phyloP scores from a whole-genome alignment of 2,888 invertebrate genomes.

The Torymus aiolomorphi region DNA sequence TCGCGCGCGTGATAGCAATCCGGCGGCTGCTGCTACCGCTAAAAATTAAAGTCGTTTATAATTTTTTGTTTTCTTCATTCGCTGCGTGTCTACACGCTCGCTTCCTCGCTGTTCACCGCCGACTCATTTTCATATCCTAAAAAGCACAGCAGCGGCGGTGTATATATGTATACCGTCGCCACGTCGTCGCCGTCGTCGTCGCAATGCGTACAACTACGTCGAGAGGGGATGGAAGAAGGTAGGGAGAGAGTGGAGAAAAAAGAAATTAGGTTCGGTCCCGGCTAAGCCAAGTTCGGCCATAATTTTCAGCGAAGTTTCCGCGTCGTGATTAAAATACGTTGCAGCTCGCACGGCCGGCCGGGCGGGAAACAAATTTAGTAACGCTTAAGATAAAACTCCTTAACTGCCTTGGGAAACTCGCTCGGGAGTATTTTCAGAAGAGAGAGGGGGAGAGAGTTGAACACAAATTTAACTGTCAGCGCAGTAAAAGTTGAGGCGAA shows the following conservation, averaged over 20 bases:
- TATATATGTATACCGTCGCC: too few species aligned
- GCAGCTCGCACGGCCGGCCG: neutral
- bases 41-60: too few species aligned
- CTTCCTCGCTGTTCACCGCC: too few species aligned
- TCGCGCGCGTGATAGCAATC: too few species aligned
- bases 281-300: slow-evolving; percentile 27
- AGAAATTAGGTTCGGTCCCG: slow-evolving; percentile 11
- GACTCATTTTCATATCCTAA: too few species aligned
- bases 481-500: neutral
- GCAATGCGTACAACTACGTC: too few species aligned
- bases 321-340: slow-evolving; percentile 50
- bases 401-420: slow-evolving; percentile 9
- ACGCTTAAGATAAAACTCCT: slow-evolving; percentile 43
- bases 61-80: too few species aligned
- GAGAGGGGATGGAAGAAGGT: too few species aligned
- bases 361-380: slow-evolving; percentile 47
- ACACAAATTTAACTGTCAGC: slow-evolving; percentile 33
- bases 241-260: slow-evolving; percentile 1
- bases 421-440: slow-evolving; percentile 14
- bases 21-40: too few species aligned
- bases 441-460: slow-evolving; percentile 11
- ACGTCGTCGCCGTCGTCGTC: too few species aligned
- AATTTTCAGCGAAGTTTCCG: slow-evolving; percentile 39
- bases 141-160: too few species aligned
- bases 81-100: too few species aligned